A percentile compares a stretch with the other conserved stretches of the same genome.
Conservation (phyloP, 2,113 vertebrate genomes). For the Lophura nycthemera region DNA sequence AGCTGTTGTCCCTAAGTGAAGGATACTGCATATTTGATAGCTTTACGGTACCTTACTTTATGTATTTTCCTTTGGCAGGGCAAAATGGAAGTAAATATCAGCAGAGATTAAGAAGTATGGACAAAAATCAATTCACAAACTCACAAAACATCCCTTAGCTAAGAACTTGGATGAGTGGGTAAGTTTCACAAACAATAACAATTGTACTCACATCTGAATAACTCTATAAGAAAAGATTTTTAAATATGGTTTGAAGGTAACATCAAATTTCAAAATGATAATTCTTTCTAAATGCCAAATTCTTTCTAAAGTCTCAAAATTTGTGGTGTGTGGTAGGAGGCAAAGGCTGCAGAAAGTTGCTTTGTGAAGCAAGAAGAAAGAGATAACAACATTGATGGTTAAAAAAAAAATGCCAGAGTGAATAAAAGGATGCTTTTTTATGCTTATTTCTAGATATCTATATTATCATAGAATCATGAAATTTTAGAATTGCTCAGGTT, state of each 20-base stretch:
- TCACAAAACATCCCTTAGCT: background rate
- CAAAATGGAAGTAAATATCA: background rate
- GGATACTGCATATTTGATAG: constrained; percentile 24
- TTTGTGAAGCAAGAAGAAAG: background rate
- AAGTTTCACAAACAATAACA: background rate
- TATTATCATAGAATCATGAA: too few species aligned
- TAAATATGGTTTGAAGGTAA: background rate
- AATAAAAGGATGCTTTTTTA: background rate
- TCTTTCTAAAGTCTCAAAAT: background rate
- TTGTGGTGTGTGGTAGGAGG: background rate
- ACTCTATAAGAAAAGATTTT: background rate
- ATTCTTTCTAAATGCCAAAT: background rate
- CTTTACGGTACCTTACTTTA: background rate
- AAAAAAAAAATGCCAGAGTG: background rate
- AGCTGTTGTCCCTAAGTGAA: background rate
- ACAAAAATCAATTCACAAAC: background rate
- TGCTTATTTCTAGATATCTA: background rate
- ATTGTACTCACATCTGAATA: background rate
- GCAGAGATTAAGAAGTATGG: background rate
- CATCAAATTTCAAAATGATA: background rate
- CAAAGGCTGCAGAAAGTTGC: background rate
- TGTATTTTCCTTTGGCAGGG: background rate
- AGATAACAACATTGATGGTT: background rate
- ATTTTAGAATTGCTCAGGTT: too few species aligned
- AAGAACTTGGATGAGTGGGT: background rate